Percentiles rank a stretch among this genome's conserved stretches.
Conservation (phyloP, 2,888 invertebrate genomes). For the Nomada fabriciana region DNA sequence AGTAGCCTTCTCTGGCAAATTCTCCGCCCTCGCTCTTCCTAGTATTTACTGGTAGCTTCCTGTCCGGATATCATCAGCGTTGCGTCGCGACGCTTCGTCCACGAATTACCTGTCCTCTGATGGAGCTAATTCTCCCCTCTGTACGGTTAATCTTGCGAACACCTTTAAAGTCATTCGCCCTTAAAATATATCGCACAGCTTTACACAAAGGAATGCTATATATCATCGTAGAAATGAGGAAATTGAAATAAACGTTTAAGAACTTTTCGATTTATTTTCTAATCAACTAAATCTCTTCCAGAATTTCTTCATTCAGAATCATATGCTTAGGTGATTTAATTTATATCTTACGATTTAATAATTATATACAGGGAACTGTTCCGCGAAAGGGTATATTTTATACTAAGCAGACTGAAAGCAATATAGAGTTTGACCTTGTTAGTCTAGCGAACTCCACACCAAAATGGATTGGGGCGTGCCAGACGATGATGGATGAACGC, state of each 20-base stretch:
- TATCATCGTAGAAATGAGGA: not conserved
- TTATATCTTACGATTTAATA: not conserved
- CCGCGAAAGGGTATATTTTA: not conserved
- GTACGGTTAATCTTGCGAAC: slow-evolving; percentile 22
- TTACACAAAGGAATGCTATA: not conserved
- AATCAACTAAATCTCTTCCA: not conserved
- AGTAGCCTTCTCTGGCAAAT: slow-evolving; percentile 11
- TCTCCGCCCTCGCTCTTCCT: not conserved
- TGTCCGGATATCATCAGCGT: slow-evolving; percentile 23
- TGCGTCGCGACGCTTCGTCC: slow-evolving; percentile 1
- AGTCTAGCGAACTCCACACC: slow-evolving; percentile 20
- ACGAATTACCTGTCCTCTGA: slow-evolving; percentile 10
- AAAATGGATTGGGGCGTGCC: slow-evolving; percentile 15
- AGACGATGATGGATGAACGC: slow-evolving; percentile 74
- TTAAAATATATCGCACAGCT: not conserved
- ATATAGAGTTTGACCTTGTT: not conserved
- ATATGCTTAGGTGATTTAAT: not conserved
- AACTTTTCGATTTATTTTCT: not conserved
- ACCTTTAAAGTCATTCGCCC: not conserved
- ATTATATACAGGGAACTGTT: not conserved
- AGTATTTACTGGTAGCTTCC: slow-evolving; percentile 32
- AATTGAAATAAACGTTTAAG: not conserved
- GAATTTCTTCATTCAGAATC: no score
- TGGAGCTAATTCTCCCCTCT: slow-evolving; percentile 9
- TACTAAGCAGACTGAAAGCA: slow-evolving; percentile 1